Evolutionary conservation across 2,888 invertebrate species (phyloP), one percentile per base, ranked within the genome.

Genomic region (Drosophila meridiana): DNA sequence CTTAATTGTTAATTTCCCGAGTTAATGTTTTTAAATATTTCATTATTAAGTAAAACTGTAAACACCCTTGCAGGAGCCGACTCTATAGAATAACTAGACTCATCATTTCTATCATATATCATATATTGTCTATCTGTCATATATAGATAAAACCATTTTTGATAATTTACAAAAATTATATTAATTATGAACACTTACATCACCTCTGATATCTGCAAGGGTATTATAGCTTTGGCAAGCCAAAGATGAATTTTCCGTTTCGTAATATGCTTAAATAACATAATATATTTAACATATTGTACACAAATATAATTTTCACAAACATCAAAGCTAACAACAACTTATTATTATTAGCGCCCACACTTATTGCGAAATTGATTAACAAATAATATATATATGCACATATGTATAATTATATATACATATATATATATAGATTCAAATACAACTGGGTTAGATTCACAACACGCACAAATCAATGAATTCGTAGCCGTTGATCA

Each of bases 391-490:
- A 43, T 42, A 20, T 9, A 6, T 50, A 50, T 38, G 13, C 26
- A 42, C 4, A 58, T 34, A 42, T 45, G 47, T 26, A 11, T 5
- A 53, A 40, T 30, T 26, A 47, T 7, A 48, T 52, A 34, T 3
- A 53, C 26, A 53, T 9, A 30, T 55, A 42, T 30, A 42, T 48
- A 59, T 47, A 53, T 26, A 40, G 8, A 48, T 68, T 9, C 30
- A 58, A 64, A 48, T 40, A 40, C 9, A 47, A 59, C 32, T 42
- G 45, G 56, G 53, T 67, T 61, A 56, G 38, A 68, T 58, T 57
- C 55, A 73, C 74, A 70, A 64, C 55, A 73, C 77, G 52, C 53
- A 74, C 60, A 78, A 55, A 53, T 64, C 58, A 61, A 60, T 66
- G 13, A 26, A 42, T 55, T 26, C 53, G 50, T 26, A 26, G 48